Base-by-base conservation (phyloP, 2,797 vertebrate genomes). In the Myiotriccus ornatus region DNA sequence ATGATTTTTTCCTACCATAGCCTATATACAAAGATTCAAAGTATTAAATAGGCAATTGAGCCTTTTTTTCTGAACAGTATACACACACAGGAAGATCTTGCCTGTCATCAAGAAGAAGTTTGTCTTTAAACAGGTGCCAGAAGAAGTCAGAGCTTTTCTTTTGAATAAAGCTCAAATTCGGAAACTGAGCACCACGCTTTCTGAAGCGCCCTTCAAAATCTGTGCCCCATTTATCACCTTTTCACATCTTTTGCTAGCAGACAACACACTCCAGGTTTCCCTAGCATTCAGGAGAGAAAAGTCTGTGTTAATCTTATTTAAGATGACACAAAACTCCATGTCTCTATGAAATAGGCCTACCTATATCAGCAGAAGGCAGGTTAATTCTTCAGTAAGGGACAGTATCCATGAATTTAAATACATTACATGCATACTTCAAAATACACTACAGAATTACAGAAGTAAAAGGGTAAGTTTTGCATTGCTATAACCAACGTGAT, bases 101-200 rank as follows among this genome's bases (percentile, higher is more conserved):
- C 13, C 55, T 73, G 32, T 24, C 78, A 94, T 63, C 67, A 80
- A 37, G 74, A 4, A 68, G 17, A 64, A 71, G 17, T 67, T 64
- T 64, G 25, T n/a, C 70, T 85, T 82, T 69, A 65, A 89, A 79
- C 77, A 89, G 84, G 86, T 90, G 86, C 39, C 59, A 71, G 34
- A 50, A 24, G 23, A 52, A 74, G 19, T 30, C 84, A 79, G 75
- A 91, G 63, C 63, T 78, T 83, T 52, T 16, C n/a, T 83, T 75
- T 34, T n/a, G 23, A 91, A 69, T 81, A 39, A 90, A 70, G 41
- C 11, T 67, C 32, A 37, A 16, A 37, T 3, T 27, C 52, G 63
- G 71, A 65, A 85, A 76, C 8, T 23, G 24, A 84, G 49, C 32
- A 43, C 21, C 0, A 0, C 1, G 0, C 11, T 74, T 41, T 24